Percentiles rank a stretch among this genome's conserved stretches.
phyloP scores from a whole-genome alignment of 2,888 invertebrate species.

The Tubulanus polymorphus region DNA sequence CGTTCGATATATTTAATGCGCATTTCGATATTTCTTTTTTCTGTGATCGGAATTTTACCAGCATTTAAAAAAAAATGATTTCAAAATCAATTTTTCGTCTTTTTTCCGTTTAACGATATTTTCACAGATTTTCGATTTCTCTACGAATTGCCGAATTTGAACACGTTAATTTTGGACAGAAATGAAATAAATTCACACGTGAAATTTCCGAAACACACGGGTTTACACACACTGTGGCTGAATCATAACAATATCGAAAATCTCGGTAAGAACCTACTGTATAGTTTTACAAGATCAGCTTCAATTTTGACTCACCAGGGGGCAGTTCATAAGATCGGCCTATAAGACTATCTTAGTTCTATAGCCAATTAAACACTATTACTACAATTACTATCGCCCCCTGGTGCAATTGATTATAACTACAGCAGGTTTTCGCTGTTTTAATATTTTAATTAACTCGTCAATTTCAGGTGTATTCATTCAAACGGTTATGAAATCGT shows the following conservation, averaged over 20 bases:
- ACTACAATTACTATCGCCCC: too few relatives aligned
- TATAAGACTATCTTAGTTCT: too few relatives aligned
- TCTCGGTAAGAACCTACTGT: slow-evolving; percentile 71
- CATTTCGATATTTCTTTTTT: too few relatives aligned
- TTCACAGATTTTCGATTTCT: slow-evolving; percentile 71
- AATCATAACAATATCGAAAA: slow-evolving; percentile 60
- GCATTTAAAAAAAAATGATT: background rate
- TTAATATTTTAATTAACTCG: too few relatives aligned
- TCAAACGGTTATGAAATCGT: slow-evolving; percentile 30
- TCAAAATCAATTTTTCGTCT: too few relatives aligned
- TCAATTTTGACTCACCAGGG: too few relatives aligned
- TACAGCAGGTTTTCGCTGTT: too few relatives aligned
- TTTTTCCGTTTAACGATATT: slow-evolving; percentile 17
- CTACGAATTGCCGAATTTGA: slow-evolving; percentile 67
- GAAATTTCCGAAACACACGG: slow-evolving; percentile 68
- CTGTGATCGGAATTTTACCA: background rate
- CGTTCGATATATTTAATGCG: too few relatives aligned
- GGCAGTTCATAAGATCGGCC: too few relatives aligned
- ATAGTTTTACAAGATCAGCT: too few relatives aligned
- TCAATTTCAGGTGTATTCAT: slow-evolving; percentile 40
- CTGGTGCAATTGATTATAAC: too few relatives aligned
- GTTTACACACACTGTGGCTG: slow-evolving; percentile 71
- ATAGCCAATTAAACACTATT: too few relatives aligned
- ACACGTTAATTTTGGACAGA: slow-evolving; percentile 76
- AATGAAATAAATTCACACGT: slow-evolving; percentile 70